Evolutionary conservation across 2,113 vertebrate genomes (phyloP), one percentile per base, ranked within the genome.

Genomic region (Larimichthys polyactis): DNA sequence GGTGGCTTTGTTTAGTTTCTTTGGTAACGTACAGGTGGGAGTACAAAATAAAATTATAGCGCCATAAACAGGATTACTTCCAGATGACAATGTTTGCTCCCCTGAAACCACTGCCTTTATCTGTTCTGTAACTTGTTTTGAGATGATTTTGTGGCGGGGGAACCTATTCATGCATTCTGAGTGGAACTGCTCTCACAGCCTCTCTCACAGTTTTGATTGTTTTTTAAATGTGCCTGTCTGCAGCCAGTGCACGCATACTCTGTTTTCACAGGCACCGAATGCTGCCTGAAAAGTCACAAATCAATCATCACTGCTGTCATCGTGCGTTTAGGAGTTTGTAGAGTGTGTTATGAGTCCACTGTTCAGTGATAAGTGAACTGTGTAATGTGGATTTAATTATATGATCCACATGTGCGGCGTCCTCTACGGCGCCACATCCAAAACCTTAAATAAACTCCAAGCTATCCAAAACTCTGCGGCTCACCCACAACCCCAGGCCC

Each of bases 1-100:
- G 40, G 8, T 83, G 82, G 70, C 65, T 90, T 85, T 52, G 54
- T 85, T 77, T 78, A 64, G 67, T 90, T 84, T 82, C 77, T 85
- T 75, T 88, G 75, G 74, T 84, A 78, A 89, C 51, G 1, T 59
- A 63, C 67, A 75, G 48, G 17, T 3, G 8, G 8, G 36, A 29
- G 52, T 43, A 58, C 67, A 83, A 69, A 79, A 87, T 74, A 40
- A 75, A 69, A 83, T 59, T 24, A 66, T 19, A 59, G 16, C 24
- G 54, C 52, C 40, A 71, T 67, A 68, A 72, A 52, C 46, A 69
- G 2, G 16, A 75, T 71, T 70, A 66, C 69, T 87, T 62, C 64
- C 6, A 75, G 29, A 40, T 40, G 22, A 80, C 16, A 77, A 54
- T 74, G 55, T n/a, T 11, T 17, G 3, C 24, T 66, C 43, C 3